Evolutionary conservation across 2,113 vertebrate species (phyloP), one percentile per base, ranked within the genome.

Genomic region (Formicarius rufipectus): DNA sequence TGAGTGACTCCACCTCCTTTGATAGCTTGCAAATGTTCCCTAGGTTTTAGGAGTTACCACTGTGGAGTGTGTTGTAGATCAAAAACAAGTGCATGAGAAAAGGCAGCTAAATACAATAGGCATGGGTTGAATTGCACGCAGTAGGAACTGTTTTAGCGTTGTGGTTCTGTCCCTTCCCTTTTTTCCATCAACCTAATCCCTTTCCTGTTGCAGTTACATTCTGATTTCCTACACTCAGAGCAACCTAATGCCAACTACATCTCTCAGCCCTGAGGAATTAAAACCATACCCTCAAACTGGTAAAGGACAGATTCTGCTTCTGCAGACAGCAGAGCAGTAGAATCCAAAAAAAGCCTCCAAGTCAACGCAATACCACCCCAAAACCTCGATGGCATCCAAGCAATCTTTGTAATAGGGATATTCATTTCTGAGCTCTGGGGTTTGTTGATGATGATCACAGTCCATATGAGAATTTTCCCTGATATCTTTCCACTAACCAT

Each of bases 21-120:
- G 97, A 98, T 95, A 96, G 96, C 83, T 95, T 97, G 86, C 96
- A 97, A 98, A 97, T 95, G 94, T 92, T 89, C 71, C 64, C 84
- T 93, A 83, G 76, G 84, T 94, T 93, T 95, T 92, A 94, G 91
- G 30, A 94, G 87, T 96, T 89, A 93, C 90, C 89, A 89, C 88
- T 7, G 59, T 67, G 6, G 42, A 30, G 37, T 59, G 87, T 88
- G 50, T 49, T 60, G 63, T 72, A 95, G 95, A 95, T 96, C 95
- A 96, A 93, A 83, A 95, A 75, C 88, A 87, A 90, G 84, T 73
- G 78, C 50, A 24, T 64, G 35, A 76, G 93, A 91, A 93, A 85
- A 92, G 84, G 77, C 83, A 88, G 78, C 77, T 84, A 37, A 79
- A 75, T 77, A 92, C 93, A 92, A 92, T 74, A 94, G 88, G 78